A percentile compares a stretch with the other conserved stretches of the same genome.
Evolutionary conservation across 1,140 invertebrate species (phyloP).

Genomic region (Chlorops oryzae): DNA sequence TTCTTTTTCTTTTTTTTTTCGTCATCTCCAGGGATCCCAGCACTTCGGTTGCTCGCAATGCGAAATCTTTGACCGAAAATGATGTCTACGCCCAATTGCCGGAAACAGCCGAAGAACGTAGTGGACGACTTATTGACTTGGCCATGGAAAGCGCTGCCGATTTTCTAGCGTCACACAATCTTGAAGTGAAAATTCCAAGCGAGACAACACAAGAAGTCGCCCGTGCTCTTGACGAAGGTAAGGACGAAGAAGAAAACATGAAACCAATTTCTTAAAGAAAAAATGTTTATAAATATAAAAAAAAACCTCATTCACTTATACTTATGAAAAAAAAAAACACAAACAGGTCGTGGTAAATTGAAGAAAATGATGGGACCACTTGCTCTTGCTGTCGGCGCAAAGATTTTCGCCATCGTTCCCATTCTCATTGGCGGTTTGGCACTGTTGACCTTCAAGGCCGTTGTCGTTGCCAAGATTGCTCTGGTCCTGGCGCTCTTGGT

Average conservation of each 20-base stretch:
- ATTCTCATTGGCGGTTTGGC: conserved; percentile 62
- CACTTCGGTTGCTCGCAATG: conserved; percentile 45
- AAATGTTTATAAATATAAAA: conserved; percentile 1
- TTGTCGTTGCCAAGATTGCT: conserved; percentile 68
- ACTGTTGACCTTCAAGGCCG: conserved; percentile 66
- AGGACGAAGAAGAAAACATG: neutral
- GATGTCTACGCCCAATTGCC: conserved; percentile 54
- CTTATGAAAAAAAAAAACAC: too few relatives aligned
- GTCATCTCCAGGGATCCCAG: conserved; percentile 38
- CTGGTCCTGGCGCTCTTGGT: conserved; percentile 62
- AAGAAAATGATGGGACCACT: conserved; percentile 65
- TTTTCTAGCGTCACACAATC: conserved; percentile 55
- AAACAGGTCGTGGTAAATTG: conserved; percentile 64
- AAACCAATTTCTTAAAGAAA: neutral
- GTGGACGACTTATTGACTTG: conserved; percentile 51
- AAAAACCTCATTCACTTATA: neutral
- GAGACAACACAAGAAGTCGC: conserved; percentile 51
- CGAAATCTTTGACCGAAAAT: conserved; percentile 50
- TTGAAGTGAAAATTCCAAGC: conserved; percentile 56
- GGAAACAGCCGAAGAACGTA: conserved; percentile 49
- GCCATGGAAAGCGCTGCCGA: conserved; percentile 52
- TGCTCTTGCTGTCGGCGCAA: conserved; percentile 59
- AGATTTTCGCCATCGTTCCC: conserved; percentile 62
- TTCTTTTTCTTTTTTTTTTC: too few relatives aligned
- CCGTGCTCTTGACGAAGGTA: conserved; percentile 59